Evolutionary conservation across 2,797 vertebrate species (phyloP).

Genomic region (Sparus aurata): DNA sequence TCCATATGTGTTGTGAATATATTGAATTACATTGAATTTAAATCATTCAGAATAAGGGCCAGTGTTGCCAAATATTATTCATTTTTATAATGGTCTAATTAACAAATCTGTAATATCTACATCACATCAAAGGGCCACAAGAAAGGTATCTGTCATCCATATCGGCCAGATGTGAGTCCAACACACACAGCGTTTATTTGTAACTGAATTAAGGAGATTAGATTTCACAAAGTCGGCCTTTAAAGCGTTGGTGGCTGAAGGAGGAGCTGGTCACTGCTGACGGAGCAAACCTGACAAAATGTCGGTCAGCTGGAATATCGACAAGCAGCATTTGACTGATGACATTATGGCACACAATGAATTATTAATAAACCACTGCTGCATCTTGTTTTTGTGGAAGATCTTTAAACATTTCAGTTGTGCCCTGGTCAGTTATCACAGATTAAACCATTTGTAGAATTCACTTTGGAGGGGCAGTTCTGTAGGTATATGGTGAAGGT

Average conservation of each 20-base stretch:
- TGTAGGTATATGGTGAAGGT: too few relatives aligned
- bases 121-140: not conserved
- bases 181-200: conserved; percentile 2
- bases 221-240: conserved; percentile 13
- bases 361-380: conserved; percentile 18
- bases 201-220: conserved; percentile 13
- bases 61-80: not conserved
- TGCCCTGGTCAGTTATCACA: too few relatives aligned
- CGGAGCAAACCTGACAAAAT: conserved; percentile 5
- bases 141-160: not conserved
- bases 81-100: not conserved
- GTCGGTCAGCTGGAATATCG: conserved; percentile 1
- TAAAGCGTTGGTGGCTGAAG: not conserved
- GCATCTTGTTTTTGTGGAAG: not conserved
- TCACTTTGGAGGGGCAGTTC: too few relatives aligned
- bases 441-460: too few relatives aligned
- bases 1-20: not conserved
- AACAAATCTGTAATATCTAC: conserved; percentile 1
- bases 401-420: too few relatives aligned
- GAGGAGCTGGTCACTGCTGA: conserved; percentile 15
- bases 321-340: conserved; percentile 5
- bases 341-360: conserved; percentile 6
- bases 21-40: not conserved
- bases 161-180: not conserved
- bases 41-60: not conserved